phyloP scores from a whole-genome alignment of 1,140 invertebrate species.

The Ectropis grisescens region DNA sequence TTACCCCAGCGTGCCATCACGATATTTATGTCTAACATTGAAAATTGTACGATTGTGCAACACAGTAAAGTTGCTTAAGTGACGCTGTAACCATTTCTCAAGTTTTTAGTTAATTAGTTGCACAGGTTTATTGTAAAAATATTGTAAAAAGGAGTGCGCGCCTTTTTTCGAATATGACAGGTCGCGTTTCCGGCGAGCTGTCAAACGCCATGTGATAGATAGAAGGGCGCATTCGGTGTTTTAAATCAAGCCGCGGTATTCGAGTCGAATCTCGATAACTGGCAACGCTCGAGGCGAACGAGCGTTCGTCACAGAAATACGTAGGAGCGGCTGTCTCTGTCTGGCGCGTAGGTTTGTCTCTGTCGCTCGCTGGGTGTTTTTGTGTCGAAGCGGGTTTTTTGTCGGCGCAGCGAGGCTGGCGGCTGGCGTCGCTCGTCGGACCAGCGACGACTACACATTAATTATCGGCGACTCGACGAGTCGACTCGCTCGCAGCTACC shows the following conservation, averaged over 20 bases:
- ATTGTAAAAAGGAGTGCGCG: constrained; percentile 23
- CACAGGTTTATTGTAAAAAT: not conserved
- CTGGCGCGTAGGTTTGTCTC: constrained; percentile 31
- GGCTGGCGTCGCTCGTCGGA: constrained; percentile 55
- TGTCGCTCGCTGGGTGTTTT: constrained; percentile 56
- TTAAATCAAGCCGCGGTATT: constrained; percentile 65
- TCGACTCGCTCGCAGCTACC: constrained; percentile 43
- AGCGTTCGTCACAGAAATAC: constrained; percentile 61
- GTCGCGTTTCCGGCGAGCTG: constrained; percentile 57
- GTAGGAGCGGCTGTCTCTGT: constrained; percentile 35
- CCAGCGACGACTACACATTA: constrained; percentile 55
- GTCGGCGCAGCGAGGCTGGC: constrained; percentile 51
- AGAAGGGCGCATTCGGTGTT: constrained; percentile 65
- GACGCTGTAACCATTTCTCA: not conserved
- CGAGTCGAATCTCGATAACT: constrained; percentile 48
- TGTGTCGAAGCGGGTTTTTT: constrained; percentile 67
- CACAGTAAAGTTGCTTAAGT: not conserved
- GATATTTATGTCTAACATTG: too few relatives aligned
- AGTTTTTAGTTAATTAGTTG: not conserved
- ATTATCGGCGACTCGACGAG: constrained; percentile 59
- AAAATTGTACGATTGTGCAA: not conserved
- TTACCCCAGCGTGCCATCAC: too few relatives aligned
- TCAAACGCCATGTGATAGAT: constrained; percentile 69
- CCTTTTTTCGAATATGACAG: constrained; percentile 66
- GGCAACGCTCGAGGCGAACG: constrained; percentile 54